phyloP scores from a whole-genome alignment of 2,113 vertebrate genomes.

The Astatoreochromis straeleni region DNA sequence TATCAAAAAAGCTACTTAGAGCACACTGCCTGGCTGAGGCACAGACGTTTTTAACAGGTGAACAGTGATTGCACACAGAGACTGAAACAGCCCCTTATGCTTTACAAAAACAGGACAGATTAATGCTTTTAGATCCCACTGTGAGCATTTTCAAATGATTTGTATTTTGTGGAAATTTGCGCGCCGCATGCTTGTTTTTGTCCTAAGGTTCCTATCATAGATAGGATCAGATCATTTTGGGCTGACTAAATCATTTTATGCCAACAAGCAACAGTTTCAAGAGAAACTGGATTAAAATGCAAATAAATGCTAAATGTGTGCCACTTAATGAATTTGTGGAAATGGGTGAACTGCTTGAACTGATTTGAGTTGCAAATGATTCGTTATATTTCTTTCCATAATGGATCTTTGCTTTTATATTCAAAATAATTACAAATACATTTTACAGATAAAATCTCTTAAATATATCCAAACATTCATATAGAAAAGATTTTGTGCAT shows the following conservation, averaged over 20 bases:
- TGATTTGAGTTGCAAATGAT: background rate
- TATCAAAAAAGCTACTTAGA: background rate
- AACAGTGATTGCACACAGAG: background rate
- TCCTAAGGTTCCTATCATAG: background rate
- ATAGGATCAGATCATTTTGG: background rate
- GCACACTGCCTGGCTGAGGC: background rate
- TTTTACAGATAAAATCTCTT: background rate
- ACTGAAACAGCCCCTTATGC: background rate
- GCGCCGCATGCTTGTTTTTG: rapidly evolving
- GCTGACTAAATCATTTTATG: background rate
- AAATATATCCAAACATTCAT: background rate
- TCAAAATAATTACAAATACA: background rate
- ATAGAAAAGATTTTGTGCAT: background rate
- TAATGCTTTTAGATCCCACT: background rate
- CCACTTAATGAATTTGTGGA: background rate
- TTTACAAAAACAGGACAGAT: background rate
- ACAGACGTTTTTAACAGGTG: background rate
- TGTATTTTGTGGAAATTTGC: background rate
- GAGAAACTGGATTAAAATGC: background rate
- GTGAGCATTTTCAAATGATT: background rate
- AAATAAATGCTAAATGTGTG: background rate
- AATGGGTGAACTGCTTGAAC: background rate
- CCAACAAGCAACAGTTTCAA: background rate
- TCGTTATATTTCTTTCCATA: background rate
- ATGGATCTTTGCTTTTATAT: background rate